A percentile compares a stretch with the other conserved stretches of the same genome.
Evolutionary conservation across 1,140 invertebrate species (phyloP).

Genomic region (Battus philenor): DNA sequence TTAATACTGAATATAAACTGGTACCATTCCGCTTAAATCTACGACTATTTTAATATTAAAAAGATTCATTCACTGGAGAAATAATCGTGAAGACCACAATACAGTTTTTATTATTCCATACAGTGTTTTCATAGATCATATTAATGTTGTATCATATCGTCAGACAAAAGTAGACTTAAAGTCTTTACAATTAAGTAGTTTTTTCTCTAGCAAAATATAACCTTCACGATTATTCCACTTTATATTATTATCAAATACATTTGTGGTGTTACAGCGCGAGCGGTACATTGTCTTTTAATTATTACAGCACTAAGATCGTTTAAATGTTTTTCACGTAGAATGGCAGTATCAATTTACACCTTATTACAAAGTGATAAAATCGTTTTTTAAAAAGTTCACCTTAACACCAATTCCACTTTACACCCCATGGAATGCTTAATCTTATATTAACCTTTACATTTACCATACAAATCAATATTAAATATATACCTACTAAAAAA

Average conservation of each 20-base stretch:
- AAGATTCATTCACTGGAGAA: constrained; percentile 34
- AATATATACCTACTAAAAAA: constrained; percentile 9
- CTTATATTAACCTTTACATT: constrained; percentile 31
- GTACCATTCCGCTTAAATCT: constrained; percentile 47
- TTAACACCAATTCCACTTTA: constrained; percentile 42
- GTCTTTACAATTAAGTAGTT: no score
- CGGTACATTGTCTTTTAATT: constrained; percentile 42
- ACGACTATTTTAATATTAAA: constrained; percentile 37
- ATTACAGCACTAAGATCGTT: constrained; percentile 23
- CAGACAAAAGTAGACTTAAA: background rate
- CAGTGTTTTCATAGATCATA: background rate
- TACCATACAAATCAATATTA: constrained; percentile 20
- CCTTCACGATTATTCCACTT: constrained; percentile 21
- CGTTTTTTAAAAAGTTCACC: constrained; percentile 23
- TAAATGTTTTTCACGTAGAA: constrained; percentile 31
- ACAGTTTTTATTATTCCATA: no score
- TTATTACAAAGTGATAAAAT: constrained; percentile 42
- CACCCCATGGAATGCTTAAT: constrained; percentile 58
- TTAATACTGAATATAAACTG: constrained; percentile 67
- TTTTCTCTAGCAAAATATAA: background rate
- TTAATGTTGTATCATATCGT: no score
- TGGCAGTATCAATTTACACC: constrained; percentile 57
- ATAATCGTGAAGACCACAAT: constrained; percentile 32
- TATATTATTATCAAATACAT: constrained; percentile 31
- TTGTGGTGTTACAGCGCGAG: constrained; percentile 53